Evolutionary conservation across 2,113 vertebrate genomes (phyloP).

Genomic region (Lasiurus cinereus): DNA sequence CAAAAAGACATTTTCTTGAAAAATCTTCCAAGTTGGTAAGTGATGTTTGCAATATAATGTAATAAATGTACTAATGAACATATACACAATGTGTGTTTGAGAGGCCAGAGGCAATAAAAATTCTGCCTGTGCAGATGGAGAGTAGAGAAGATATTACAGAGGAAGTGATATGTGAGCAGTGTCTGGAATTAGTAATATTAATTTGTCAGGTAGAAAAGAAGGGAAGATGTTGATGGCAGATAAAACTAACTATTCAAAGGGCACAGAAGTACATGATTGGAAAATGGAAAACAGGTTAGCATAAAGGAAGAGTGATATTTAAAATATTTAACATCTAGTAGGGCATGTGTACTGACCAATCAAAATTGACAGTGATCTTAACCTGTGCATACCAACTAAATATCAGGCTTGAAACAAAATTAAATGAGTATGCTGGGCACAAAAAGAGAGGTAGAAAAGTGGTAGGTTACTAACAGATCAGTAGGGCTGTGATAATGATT

Average conservation of each 20-base stretch:
- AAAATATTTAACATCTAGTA: conserved; percentile 23
- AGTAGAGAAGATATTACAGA: background rate
- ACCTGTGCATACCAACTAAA: background rate
- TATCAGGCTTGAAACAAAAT: background rate
- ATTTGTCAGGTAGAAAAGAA: background rate
- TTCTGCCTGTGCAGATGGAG: background rate
- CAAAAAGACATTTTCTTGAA: conserved; percentile 15
- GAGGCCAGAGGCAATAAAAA: background rate
- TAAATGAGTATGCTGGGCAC: background rate
- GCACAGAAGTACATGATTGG: background rate
- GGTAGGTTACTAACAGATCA: background rate
- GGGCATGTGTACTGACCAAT: background rate
- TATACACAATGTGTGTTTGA: background rate
- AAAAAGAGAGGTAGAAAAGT: background rate
- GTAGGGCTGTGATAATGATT: background rate
- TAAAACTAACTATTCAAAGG: conserved; percentile 2
- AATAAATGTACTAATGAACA: background rate
- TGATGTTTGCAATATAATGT: background rate
- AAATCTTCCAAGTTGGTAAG: background rate
- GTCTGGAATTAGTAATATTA: conserved; percentile 33
- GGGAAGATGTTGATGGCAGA: background rate
- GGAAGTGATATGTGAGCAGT: background rate
- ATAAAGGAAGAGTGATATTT: background rate
- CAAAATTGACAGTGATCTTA: background rate
- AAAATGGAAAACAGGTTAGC: background rate